Base-by-base conservation (phyloP, 1,140 invertebrate genomes). In the Homalodisca vitripennis region DNA sequence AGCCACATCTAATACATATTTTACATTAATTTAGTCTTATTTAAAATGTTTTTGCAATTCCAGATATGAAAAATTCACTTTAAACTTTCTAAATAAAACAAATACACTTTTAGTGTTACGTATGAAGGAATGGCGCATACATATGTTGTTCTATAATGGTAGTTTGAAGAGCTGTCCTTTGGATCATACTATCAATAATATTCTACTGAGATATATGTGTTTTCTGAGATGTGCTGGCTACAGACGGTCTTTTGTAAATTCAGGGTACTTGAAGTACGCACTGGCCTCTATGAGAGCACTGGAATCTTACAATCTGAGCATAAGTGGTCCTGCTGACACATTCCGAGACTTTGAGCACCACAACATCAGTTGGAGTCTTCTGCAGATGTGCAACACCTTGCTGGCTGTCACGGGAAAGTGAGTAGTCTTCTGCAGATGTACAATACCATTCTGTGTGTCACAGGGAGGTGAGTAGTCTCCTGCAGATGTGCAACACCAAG, bases 291-390 rank as follows among this genome's bases (percentile, higher is more conserved):
- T 72, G 20, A 72, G 73, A 3, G 80, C 78, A 13, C 71, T 81
- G n/a, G 75, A 75, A 62, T 73, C 66, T 32, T 78, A 73, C n/a
- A 66, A 69, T 34, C 70, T 78, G 64, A 67, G 73, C 14, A 62
- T 83, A 0, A 77, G 79, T 17, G 82, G 82, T 2, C 82, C 82
- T 2, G 82, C 82, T 0, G 82, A 82, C 0, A 73, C 83, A 24
- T 83, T 84, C 67, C 82, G 78, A 71, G 67, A 72, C 14, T 48
- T 66, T 14, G 63, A 74, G 10, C 73, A 73, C 1, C 82, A 84
- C 74, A 80, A 79, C 24, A 69, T 83, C 2, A 83, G 82, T 70
- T 84, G 82, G 82, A 75, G 78, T 27, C 34, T 82, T 30, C 55
- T 60, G 3, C 24, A 60, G 27, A 3, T 60, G 55, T 60, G 55